phyloP scores from a whole-genome alignment of 2,797 vertebrate genomes.

The Okamejei kenojei region DNA sequence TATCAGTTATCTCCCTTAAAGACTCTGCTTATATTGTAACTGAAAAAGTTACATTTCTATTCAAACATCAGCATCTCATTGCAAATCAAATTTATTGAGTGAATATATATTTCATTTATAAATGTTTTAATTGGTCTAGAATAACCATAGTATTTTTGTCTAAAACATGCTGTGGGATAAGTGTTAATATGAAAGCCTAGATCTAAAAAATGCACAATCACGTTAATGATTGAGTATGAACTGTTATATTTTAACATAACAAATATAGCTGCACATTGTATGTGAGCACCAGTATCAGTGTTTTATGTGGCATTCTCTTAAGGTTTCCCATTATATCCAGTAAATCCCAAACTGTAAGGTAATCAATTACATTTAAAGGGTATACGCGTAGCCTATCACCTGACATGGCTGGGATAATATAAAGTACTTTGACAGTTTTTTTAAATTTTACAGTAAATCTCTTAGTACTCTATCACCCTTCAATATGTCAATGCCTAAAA shows the following conservation, averaged over 20 bases:
- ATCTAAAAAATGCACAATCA: conserved; percentile 28
- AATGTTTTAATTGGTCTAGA: conserved; percentile 43
- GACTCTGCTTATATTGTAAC: conserved; percentile 34
- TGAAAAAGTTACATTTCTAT: conserved; percentile 21
- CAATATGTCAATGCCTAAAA: conserved; percentile 60
- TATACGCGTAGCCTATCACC: conserved; percentile 50
- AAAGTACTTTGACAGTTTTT: conserved; percentile 58
- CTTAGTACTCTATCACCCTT: conserved; percentile 59
- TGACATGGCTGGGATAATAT: conserved; percentile 54
- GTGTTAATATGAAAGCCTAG: conserved; percentile 51
- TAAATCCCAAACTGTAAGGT: conserved; percentile 53
- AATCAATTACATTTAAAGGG: conserved; percentile 54
- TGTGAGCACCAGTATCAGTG: conserved; percentile 71
- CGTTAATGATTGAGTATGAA: conserved; percentile 23
- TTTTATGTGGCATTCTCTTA: conserved; percentile 50
- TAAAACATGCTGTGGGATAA: conserved; percentile 49
- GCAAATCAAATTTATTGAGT: conserved; percentile 37
- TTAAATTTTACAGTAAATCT: conserved; percentile 59
- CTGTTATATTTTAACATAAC: conserved; percentile 21
- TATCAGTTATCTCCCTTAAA: conserved; percentile 42
- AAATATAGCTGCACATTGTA: conserved; percentile 35
- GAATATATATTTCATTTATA: conserved; percentile 41
- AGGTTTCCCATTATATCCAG: conserved; percentile 61
- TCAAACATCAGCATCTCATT: conserved; percentile 28
- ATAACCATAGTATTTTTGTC: conserved; percentile 48